These are phyloP conservation scores for Chydorus sphaericus DNA, from an alignment of 2,888 invertebrate species.

Conservation along the genomic window DNA sequence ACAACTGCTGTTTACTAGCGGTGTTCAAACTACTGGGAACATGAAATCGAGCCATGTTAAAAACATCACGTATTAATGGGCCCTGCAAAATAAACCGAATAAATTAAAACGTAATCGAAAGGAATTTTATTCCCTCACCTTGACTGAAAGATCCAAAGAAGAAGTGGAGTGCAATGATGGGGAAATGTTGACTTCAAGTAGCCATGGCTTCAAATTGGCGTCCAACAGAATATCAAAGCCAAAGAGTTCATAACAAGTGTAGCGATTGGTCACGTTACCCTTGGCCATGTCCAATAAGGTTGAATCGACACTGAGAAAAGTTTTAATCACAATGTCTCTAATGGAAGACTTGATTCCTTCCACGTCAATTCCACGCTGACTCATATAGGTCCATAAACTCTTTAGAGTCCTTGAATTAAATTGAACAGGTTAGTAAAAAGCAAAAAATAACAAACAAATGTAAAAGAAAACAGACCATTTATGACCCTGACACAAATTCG, in stretches of 20 bases:
- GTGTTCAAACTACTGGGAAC: constrained; percentile 39
- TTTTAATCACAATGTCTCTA: constrained; percentile 82
- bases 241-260: constrained; percentile 87
- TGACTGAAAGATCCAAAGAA: constrained; percentile 77
- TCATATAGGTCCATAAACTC: constrained; percentile 62
- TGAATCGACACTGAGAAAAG: constrained; percentile 73
- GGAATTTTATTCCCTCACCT: constrained; percentile 32
- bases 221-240: constrained; percentile 90
- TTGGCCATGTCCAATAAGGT: constrained; percentile 56
- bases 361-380: constrained; percentile 55
- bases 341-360: constrained; percentile 63
- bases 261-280: constrained; percentile 60
- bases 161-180: constrained; percentile 75
- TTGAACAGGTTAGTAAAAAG: not conserved
- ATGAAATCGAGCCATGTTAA: constrained; percentile 86
- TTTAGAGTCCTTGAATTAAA: constrained; percentile 49
- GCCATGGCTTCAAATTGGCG: constrained; percentile 81
- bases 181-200: constrained; percentile 87
- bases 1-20: not conserved
- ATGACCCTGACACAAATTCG: constrained; percentile 78
- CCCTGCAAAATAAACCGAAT: constrained; percentile 35
- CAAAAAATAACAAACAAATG: constrained; percentile 17
- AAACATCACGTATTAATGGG: constrained; percentile 71
- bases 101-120: not conserved
- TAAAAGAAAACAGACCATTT: constrained; percentile 56